Percentiles rank a stretch among this genome's conserved stretches.
Evolutionary conservation across 2,797 vertebrate genomes (phyloP).

Genomic region (Varecia variegata): DNA sequence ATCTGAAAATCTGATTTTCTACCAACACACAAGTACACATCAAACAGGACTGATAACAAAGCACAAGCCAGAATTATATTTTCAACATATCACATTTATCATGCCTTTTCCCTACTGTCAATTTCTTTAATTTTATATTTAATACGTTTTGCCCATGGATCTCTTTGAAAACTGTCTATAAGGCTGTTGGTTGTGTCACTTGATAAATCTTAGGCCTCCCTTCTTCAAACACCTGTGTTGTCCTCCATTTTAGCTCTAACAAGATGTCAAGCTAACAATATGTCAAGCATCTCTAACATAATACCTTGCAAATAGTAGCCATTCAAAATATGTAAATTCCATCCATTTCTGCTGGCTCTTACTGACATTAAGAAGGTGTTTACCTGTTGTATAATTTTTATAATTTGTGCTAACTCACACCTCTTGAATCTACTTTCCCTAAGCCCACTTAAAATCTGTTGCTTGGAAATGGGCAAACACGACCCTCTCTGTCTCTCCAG

Average conservation of each 20-base stretch:
- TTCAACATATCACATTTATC: background rate
- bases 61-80: background rate
- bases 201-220: background rate
- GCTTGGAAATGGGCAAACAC: background rate
- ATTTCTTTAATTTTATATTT: background rate
- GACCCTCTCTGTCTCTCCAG: background rate
- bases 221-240: background rate
- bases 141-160: background rate
- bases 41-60: background rate
- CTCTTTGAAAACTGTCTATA: background rate
- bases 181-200: background rate
- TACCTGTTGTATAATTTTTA: background rate
- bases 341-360: background rate
- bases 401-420: background rate
- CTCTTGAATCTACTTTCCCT: background rate
- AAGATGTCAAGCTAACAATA: background rate
- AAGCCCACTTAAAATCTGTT: background rate
- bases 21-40: background rate
- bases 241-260: background rate
- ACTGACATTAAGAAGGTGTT: background rate
- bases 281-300: background rate
- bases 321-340: background rate
- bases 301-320: background rate
- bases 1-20: background rate
- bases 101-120: background rate